phyloP scores from a whole-genome alignment of 2,113 vertebrate genomes.

The Candoia aspera region DNA sequence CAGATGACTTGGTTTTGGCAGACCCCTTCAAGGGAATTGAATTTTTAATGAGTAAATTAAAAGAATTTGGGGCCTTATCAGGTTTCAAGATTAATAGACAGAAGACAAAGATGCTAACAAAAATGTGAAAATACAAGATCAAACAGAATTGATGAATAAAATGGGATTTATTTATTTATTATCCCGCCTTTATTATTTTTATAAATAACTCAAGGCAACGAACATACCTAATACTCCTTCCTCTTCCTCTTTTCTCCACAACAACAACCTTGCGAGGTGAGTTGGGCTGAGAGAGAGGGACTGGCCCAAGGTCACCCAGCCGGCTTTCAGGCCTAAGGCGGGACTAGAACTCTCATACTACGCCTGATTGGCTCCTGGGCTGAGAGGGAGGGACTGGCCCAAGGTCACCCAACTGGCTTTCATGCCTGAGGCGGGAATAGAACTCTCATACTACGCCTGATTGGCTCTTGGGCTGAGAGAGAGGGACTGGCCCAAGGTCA shows the following conservation, averaged over 20 bases:
- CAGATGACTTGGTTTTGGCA: too few species aligned
- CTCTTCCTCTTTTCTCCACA: background rate
- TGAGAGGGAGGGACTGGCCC: background rate
- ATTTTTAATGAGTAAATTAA: too few species aligned
- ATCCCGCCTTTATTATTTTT: background rate
- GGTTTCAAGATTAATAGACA: too few species aligned
- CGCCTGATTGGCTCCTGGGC: too few species aligned
- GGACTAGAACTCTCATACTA: background rate
- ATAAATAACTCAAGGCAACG: background rate
- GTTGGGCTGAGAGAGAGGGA: background rate
- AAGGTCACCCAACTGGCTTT: background rate
- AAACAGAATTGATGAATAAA: too few species aligned
- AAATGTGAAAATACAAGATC: too few species aligned
- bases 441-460: too few species aligned
- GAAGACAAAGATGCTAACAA: too few species aligned
- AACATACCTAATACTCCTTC: background rate
- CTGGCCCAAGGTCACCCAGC: background rate
- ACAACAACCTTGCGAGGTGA: background rate
- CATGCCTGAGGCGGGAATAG: background rate
- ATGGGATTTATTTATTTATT: too few species aligned
- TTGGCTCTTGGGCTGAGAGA: background rate
- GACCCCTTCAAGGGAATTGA: too few species aligned
- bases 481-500: background rate
- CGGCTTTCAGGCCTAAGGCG: background rate
- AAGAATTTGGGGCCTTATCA: too few species aligned